Evolutionary conservation across 1,140 invertebrate genomes (phyloP), one percentile per base, ranked within the genome.

Genomic region (Drosophila guanche): DNA sequence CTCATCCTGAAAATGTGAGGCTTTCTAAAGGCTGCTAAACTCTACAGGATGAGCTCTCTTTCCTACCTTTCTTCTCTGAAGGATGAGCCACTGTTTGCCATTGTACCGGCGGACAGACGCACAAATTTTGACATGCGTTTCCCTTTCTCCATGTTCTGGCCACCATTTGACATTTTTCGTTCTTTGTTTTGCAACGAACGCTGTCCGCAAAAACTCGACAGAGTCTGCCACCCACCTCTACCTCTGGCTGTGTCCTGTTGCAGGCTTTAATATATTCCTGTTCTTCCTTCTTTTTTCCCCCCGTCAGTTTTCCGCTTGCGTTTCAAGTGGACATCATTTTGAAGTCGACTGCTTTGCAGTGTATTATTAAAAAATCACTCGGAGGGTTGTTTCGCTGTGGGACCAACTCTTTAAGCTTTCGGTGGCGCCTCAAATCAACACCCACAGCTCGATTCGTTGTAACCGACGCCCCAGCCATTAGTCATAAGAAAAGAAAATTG

Each of bases 391-490:
- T 25, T 52, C 22, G 20, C 70, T 55, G 27, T 63, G 58, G 74
- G 29, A 3, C 16, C 54, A 79, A 76, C 72, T 79, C 80, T 80
- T 85, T 73, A 76, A 83, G 55, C 4, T 54, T 45, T 53, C 27
- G 20, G 5, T 5, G 14, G 7, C 25, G n/a, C 14, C 48, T 41
- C 81, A 62, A 37, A 74, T 85, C 68, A 65, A 80, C 54, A 29
- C 42, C 63, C 57, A 61, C 52, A 75, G 55, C 80, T 85, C 76
- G 76, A 86, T 86, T 85, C 61, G 27, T 27, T 40, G 59, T 33
- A 3, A 7, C 29, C 10, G 29, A 6, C 25, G 5, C 25, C 10
- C 45, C 57, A 33, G 58, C 77, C 79, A 79, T 85, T 85, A 74
- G 70, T 74, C 71, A 74, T 74, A 66, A 43, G 53, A 65, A 74